Evolutionary conservation across 2,888 invertebrate species (phyloP), one percentile per base, ranked within the genome.

Genomic region (Cantharis lateralis): DNA sequence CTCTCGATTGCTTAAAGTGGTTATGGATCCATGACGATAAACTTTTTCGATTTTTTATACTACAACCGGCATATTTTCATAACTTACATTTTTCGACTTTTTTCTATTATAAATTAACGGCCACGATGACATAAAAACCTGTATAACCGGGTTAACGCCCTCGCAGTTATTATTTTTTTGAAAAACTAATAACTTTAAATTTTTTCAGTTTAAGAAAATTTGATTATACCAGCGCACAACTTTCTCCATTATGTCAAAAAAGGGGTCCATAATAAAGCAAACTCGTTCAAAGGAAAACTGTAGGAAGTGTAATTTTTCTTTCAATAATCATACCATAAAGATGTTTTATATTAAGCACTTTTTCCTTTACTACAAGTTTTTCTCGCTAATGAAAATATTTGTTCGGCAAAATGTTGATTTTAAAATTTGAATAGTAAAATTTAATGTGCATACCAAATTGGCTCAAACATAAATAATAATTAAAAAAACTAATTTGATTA

Each of bases 11-110:
- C 70, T 70, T 74, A 63, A 73, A 74, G 74, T 70, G 74, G 32
- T 74, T 74, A 74, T 74, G 24, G 74, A 73, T 64, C 70, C 64
- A 66, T 66, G 61, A 70, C 74, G 70, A 69, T 74, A 74, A 74
- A 18, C 48, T 48, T 48, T 48, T n/a, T 48, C n/a, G 48, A 48
- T 48, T 48, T 32, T 48, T 48, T 48, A 48, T 48, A 9, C n/a
- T 48, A 48, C 48, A 48, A n/a, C n/a, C 48, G n/a, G 48, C 48
- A n/a, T n/a, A 48, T 48, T 48, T 48, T 48, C 48, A n/a, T 48
- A 13, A 48, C n/a, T 48, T 48, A n/a, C 48, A 48, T 48, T n/a
- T 48, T 48, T 48, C n/a, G n/a, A 48, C 48, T 48, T 48, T 32
- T 7, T 48, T n/a, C 1, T 48, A 9, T 48, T 48, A 48, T 48